Evolutionary conservation across 1,140 invertebrate species (phyloP).

Genomic region (Piezodorus guildinii): DNA sequence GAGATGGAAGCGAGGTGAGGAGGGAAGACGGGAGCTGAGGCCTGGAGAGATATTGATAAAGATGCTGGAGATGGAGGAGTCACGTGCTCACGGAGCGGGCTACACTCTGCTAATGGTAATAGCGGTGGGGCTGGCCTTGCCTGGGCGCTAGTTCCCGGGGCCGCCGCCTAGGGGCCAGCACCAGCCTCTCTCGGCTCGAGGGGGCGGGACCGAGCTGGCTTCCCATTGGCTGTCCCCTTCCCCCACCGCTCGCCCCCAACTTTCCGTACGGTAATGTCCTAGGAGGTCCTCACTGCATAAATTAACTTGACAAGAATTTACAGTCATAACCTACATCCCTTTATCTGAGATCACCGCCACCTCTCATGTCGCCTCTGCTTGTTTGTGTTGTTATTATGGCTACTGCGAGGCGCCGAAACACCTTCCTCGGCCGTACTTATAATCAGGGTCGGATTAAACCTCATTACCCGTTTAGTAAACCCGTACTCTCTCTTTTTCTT

Average conservation of each 20-base stretch:
- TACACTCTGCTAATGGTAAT: slow-evolving; percentile 8
- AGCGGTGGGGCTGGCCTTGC: slow-evolving; percentile 3
- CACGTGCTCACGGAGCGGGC: neutral
- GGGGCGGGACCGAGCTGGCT: neutral
- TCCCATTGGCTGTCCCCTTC: neutral
- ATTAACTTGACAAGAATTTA: slow-evolving; percentile 7
- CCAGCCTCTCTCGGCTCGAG: neutral
- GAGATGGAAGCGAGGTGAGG: neutral
- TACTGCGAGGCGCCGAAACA: too few species aligned
- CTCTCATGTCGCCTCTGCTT: neutral
- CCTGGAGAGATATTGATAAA: neutral
- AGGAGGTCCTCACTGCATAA: neutral
- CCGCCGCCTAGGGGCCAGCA: slow-evolving; percentile 7
- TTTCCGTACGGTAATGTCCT: neutral
- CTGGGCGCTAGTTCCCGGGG: neutral
- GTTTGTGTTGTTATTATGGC: too few species aligned
- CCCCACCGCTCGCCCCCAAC: neutral
- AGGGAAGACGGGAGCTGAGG: neutral
- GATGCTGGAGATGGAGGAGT: neutral
- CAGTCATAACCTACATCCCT: slow-evolving; percentile 5
- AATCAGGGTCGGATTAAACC: too few species aligned
- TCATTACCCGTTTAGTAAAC: too few species aligned
- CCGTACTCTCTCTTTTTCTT: too few species aligned
- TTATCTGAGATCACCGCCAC: neutral
- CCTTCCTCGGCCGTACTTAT: too few species aligned